phyloP scores from a whole-genome alignment of 2,113 vertebrate genomes.

The Polypterus senegalus region DNA sequence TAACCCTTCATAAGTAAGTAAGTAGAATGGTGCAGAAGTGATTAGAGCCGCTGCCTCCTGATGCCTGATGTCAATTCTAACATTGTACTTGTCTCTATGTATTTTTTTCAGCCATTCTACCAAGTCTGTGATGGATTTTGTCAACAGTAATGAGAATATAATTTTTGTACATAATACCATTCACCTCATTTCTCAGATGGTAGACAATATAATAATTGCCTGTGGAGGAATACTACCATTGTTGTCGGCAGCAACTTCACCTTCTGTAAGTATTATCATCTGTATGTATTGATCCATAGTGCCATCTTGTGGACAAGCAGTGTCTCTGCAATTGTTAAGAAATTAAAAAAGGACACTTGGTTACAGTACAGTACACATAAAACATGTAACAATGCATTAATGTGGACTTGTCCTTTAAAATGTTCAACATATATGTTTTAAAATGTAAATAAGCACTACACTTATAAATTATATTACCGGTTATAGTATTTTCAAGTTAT shows the following conservation, averaged over 20 bases:
- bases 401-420: too few species aligned
- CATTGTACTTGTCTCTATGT: constrained; percentile 17
- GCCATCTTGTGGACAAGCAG: constrained; percentile 36
- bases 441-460: too few species aligned
- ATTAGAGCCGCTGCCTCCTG: background rate
- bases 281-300: constrained; percentile 43
- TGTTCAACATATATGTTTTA: too few species aligned
- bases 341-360: too few species aligned
- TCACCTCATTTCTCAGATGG: constrained; percentile 99
- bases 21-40: background rate
- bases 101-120: constrained; percentile 78
- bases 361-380: too few species aligned
- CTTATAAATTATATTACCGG: too few species aligned
- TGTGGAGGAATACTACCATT: constrained; percentile 96
- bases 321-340: constrained; percentile 6
- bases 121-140: constrained; percentile 98
- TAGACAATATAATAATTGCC: constrained; percentile 98
- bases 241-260: constrained; percentile 91
- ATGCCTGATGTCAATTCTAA: constrained; percentile 7
- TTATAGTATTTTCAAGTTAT: too few species aligned
- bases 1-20: background rate
- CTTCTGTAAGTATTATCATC: constrained; percentile 71
- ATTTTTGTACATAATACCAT: constrained; percentile 99
- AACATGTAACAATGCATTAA: too few species aligned
- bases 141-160: constrained; percentile 99